phyloP scores from a whole-genome alignment of 2,888 invertebrate genomes.

The Smittia sp. region DNA sequence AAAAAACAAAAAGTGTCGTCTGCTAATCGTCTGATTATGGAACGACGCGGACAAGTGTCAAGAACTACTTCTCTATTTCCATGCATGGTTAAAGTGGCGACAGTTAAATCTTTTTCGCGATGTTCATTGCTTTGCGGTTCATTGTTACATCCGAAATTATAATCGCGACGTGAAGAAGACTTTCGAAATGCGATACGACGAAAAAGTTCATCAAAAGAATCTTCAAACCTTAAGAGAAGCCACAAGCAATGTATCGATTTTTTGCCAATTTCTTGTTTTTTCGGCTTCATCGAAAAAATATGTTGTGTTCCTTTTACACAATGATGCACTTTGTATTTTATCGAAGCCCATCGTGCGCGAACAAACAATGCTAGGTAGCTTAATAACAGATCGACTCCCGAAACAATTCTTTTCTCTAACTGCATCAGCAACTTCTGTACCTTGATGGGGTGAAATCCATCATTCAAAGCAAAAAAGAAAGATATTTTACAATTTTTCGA shows the following conservation, averaged over 20 bases:
- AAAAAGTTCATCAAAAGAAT: conserved; percentile 37
- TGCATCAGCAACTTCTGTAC: background rate
- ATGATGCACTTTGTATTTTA: background rate
- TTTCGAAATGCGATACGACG: background rate
- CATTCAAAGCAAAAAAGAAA: background rate
- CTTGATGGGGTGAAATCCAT: conserved; percentile 25
- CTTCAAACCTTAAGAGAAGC: background rate
- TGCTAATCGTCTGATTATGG: conserved; percentile 21
- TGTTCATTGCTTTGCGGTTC: conserved; percentile 40
- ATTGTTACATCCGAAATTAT: conserved; percentile 34
- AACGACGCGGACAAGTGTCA: conserved; percentile 3
- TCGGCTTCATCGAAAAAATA: background rate
- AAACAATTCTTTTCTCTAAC: background rate
- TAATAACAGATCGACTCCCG: conserved; percentile 15
- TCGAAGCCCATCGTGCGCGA: background rate
- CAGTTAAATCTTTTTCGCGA: conserved; percentile 5
- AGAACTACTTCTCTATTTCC: background rate
- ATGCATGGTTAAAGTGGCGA: background rate
- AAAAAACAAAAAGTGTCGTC: background rate
- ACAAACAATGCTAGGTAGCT: background rate
- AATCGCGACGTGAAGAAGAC: conserved; percentile 24
- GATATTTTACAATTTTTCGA: background rate
- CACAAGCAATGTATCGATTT: background rate
- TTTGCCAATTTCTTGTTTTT: background rate
- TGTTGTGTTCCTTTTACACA: conserved; percentile 23